Conservation (phyloP, 2,113 vertebrate genomes). For the Apodemus sylvaticus region DNA sequence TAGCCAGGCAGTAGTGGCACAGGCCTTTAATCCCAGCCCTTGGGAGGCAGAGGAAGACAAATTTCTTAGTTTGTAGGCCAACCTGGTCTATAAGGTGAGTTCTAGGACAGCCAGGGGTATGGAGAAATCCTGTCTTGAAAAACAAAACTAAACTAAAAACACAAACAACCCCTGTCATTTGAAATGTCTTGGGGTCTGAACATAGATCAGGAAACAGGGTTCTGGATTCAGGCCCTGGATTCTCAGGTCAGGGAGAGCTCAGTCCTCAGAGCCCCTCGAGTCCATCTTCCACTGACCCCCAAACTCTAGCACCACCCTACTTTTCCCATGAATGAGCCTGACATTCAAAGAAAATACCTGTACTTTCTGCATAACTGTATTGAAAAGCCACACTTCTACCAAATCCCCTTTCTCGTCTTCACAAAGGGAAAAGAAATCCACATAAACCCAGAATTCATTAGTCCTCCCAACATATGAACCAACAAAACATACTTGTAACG, state of each 20-base stretch:
- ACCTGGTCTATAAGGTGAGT: not conserved
- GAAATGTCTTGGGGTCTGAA: not conserved
- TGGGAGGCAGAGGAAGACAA: not conserved
- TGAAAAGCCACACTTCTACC: too few species aligned
- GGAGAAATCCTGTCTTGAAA: not conserved
- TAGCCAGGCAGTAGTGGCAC: not conserved
- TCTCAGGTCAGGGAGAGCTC: not conserved
- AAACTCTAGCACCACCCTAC: too few species aligned
- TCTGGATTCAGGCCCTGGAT: not conserved
- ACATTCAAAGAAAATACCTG: not conserved
- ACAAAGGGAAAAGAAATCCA: not conserved
- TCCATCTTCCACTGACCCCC: not conserved
- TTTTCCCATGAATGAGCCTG: too few species aligned
- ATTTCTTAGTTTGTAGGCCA: not conserved
- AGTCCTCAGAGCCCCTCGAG: not conserved
- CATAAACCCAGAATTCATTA: not conserved
- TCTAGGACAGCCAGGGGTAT: not conserved
- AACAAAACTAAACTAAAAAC: not conserved
- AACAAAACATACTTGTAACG: not conserved
- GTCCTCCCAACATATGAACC: not conserved
- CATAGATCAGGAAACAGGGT: not conserved
- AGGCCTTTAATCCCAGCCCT: not conserved
- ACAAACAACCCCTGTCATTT: not conserved
- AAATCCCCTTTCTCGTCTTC: not conserved
- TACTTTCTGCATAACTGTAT: too few species aligned